These are phyloP conservation scores for Epicauta chinensis DNA, from an alignment of 1,140 invertebrate genomes.

Conservation along the genomic window DNA sequence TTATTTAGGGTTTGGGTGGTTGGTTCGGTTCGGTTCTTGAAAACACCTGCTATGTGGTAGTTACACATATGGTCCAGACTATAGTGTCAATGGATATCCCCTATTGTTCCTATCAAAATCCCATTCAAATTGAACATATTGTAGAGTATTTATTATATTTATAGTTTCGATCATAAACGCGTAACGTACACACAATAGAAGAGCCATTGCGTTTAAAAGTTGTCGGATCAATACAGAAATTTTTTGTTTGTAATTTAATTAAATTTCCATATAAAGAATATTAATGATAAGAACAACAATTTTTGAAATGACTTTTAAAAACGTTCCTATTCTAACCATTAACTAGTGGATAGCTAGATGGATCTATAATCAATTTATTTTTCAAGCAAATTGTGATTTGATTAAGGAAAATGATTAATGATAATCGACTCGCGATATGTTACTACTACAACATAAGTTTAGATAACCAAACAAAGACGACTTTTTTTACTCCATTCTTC, in stretches of 20 bases:
- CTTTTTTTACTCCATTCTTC: no score
- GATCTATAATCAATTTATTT: constrained; percentile 15
- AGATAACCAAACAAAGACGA: no score
- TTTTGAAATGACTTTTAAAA: constrained; percentile 18
- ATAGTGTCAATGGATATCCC: constrained; percentile 21
- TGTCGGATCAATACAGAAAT: no score
- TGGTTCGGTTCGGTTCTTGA: no score
- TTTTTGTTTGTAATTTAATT: no score
- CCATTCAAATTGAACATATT: constrained; percentile 25
- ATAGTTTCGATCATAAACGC: no score
- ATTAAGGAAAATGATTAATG: constrained; percentile 15
- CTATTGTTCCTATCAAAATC: constrained; percentile 1
- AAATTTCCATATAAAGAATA: neutral
- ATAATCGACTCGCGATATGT: constrained; percentile 11
- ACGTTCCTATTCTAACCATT: constrained; percentile 6
- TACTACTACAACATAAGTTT: constrained; percentile 5
- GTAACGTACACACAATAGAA: no score
- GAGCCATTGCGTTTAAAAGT: no score
- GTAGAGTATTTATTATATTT: constrained; percentile 23
- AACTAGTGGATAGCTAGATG: neutral
- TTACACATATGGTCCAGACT: constrained; percentile 24
- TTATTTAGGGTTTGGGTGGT: constrained; percentile 4
- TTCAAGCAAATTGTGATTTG: constrained; percentile 13
- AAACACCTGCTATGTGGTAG: constrained; percentile 23
- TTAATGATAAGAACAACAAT: constrained; percentile 10